These are phyloP conservation scores for rabbit (Oryctolagus cuniculus) DNA, from an alignment of 2,113 vertebrate species.

Conservation along the genomic window DNA sequence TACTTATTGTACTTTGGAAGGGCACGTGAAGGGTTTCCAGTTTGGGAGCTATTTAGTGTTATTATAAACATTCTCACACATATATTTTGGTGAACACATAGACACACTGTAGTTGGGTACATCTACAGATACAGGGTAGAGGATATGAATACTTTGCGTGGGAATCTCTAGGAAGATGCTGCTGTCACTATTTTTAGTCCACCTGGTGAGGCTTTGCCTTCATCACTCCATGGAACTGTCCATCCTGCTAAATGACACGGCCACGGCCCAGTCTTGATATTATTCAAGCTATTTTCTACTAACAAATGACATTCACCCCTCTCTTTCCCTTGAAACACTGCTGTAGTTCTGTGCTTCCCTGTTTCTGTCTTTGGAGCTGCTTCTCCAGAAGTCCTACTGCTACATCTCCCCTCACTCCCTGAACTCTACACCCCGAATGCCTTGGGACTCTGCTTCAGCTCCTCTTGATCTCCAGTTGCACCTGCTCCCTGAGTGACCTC, in stretches of 20 bases:
- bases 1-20: neutral
- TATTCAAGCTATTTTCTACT: too few species aligned
- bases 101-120: neutral
- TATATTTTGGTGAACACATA: neutral
- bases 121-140: neutral
- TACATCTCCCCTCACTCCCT: too few species aligned
- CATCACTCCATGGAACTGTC: too few species aligned
- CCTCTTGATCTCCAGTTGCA: neutral
- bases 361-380: neutral
- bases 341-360: neutral
- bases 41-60: too few species aligned
- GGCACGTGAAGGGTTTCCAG: too few species aligned
- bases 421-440: neutral
- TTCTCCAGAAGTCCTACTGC: neutral
- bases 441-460: neutral
- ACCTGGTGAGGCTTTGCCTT: neutral
- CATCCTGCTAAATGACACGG: neutral
- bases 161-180: neutral
- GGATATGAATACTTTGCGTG: too few species aligned
- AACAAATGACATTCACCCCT: too few species aligned
- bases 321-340: neutral
- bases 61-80: too few species aligned
- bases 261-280: neutral
- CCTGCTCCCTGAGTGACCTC: too few species aligned
- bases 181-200: neutral